Conservation (phyloP, 2,888 invertebrate species). For the Ephialtes manifestator region DNA sequence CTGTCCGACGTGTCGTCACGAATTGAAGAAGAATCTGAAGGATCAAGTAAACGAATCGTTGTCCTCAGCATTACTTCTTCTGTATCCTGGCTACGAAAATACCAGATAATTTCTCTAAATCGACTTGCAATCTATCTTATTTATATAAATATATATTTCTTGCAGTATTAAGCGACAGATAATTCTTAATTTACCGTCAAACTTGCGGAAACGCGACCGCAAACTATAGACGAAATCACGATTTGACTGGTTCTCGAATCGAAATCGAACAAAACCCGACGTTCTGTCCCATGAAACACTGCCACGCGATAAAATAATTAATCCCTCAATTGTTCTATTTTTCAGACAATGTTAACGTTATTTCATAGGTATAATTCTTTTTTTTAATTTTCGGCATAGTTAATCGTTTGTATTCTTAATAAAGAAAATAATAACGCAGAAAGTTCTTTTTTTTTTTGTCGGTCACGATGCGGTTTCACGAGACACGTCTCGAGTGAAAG, state of each 20-base stretch:
- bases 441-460: slow-evolving; percentile 22
- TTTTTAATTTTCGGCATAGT: background rate
- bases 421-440: slow-evolving; percentile 35
- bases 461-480: slow-evolving; percentile 57
- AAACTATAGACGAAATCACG: background rate
- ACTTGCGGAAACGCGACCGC: background rate
- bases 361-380: background rate
- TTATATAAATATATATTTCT: slow-evolving; percentile 31
- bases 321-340: background rate
- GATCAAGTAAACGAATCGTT: slow-evolving; percentile 88
- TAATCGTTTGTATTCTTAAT: slow-evolving; percentile 38
- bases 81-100: slow-evolving; percentile 91
- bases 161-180: slow-evolving; percentile 30
- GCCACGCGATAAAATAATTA: slow-evolving; percentile 3
- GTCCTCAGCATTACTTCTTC: slow-evolving; percentile 87
- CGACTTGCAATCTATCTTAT: background rate
- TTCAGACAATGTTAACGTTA: background rate
- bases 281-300: background rate
- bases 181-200: background rate
- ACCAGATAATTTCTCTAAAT: slow-evolving; percentile 78
- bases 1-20: slow-evolving; percentile 91
- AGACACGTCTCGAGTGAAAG: slow-evolving; percentile 63
- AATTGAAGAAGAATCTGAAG: slow-evolving; percentile 87
- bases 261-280: slow-evolving; percentile 13
- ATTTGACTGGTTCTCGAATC: slow-evolving; percentile 21